Evolutionary conservation across 2,797 vertebrate genomes (phyloP), one percentile per base, ranked within the genome.

Genomic region (Natrix natrix): DNA sequence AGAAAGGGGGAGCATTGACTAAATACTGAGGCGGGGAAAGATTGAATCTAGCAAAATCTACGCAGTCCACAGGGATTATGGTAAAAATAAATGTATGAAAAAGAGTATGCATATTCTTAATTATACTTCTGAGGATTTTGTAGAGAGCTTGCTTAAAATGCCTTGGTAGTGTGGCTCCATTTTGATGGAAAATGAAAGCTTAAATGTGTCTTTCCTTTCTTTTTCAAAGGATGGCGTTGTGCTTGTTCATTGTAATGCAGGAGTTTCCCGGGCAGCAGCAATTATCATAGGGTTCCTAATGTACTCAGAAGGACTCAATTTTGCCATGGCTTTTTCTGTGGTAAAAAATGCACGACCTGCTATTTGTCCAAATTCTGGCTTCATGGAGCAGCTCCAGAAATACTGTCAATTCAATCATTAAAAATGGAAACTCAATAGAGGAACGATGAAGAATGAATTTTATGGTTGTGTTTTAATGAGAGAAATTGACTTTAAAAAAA

Each of bases 221-320:
- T 86, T 96, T 48, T 96, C 94, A 92, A 94, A 99, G 99, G 98
- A 98, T 95, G 98, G 99, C 0, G 98, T 98, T 83, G 98, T 99
- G 17, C 96, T 99, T 94, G 98, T 99, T 93, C 99, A 99, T 96
- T 99, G 99, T 87, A 99, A 99, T 20, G 97, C 98, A 12, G 99
- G 99, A 59, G 98, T 99, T 92, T 99, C 99, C 48, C 98, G 99
- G 26, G 98, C 99, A 1, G 98, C 98, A 0, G 97, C 99, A 0
- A 95, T 99, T 69, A 96, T 99, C 94, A 98, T 98, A 48, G 99
- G 99, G 90, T 99, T 99, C 97, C 97, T 99, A 94, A 99, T 99
- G 98, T 97, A 97, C 91, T 98, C 97, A 69, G 98, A 99, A 88
- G 96, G 98, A 94, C 98, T 98, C 93, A 97, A 97, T 87, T 99